Percentiles rank a stretch among this genome's conserved stretches.
Conservation (phyloP, 2,888 invertebrate species). For the Physocephala rufipes region DNA sequence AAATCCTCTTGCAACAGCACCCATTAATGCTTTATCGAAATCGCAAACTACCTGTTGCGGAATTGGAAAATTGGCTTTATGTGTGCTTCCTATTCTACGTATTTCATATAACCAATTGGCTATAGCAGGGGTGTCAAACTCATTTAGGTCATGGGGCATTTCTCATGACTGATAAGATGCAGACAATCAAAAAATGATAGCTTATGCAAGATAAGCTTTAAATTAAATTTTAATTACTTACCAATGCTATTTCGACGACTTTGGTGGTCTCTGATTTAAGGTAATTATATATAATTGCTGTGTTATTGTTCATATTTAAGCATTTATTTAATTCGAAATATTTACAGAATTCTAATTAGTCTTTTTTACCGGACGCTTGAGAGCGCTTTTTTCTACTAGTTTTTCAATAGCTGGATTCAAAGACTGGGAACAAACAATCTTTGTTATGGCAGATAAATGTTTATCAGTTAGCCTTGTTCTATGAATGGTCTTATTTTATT, state of each 20-base stretch:
- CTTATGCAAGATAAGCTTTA: slow-evolving; percentile 1
- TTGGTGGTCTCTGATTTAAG: not conserved
- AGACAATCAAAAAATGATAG: not conserved
- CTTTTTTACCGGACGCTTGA: slow-evolving; percentile 5
- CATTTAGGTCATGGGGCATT: not conserved
- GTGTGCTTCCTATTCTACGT: too few species aligned
- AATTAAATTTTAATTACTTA: slow-evolving; percentile 1
- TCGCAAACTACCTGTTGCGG: too few species aligned
- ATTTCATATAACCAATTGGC: too few species aligned
- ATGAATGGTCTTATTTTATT: slow-evolving; percentile 6
- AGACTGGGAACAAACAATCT: slow-evolving; percentile 5
- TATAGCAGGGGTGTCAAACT: not conserved
- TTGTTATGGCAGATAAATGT: slow-evolving; percentile 6
- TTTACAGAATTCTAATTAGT: slow-evolving; percentile 5
- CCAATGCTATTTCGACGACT: slow-evolving; percentile 3
- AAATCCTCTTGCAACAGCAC: too few species aligned
- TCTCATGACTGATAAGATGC: not conserved
- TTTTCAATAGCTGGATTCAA: slow-evolving; percentile 3
- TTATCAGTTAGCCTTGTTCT: slow-evolving; percentile 10
- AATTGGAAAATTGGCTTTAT: too few species aligned
- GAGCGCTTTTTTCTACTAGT: slow-evolving; percentile 5
- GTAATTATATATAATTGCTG: slow-evolving; percentile 1
- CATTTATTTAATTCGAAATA: slow-evolving; percentile 5
- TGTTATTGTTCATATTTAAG: slow-evolving; percentile 5
- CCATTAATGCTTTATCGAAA: too few species aligned